Evolutionary conservation across 2,113 vertebrate genomes (phyloP).

Genomic region (Trochalopteron elliotii): DNA sequence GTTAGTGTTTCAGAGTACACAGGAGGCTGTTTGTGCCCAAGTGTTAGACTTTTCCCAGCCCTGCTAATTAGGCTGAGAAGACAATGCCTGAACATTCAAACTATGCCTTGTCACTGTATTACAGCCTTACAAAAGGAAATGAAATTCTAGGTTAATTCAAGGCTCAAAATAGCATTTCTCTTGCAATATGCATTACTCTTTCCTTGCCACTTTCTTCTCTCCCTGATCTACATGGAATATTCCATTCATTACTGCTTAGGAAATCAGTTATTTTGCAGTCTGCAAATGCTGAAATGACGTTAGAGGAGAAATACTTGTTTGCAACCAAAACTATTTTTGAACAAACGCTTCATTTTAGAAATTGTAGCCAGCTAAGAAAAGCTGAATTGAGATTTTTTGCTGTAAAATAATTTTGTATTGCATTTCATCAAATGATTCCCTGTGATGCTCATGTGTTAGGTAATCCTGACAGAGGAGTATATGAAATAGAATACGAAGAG

Average conservation of each 20-base stretch:
- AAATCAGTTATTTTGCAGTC: slow-evolving; percentile 77
- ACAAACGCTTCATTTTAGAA: slow-evolving; percentile 47
- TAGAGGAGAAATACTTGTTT: slow-evolving; percentile 68
- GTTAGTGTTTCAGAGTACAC: background rate
- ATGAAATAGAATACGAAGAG: slow-evolving; percentile 72
- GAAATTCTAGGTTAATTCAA: slow-evolving; percentile 62
- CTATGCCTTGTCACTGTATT: slow-evolving; percentile 27
- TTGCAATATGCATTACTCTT: slow-evolving; percentile 57
- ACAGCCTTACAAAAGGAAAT: slow-evolving; percentile 37
- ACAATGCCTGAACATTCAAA: background rate
- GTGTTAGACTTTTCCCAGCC: background rate
- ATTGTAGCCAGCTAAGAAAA: slow-evolving; percentile 51
- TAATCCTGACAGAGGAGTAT: slow-evolving; percentile 71
- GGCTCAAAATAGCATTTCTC: slow-evolving; percentile 55
- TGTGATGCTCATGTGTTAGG: slow-evolving; percentile 69
- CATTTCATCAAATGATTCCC: slow-evolving; percentile 76
- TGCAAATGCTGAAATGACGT: slow-evolving; percentile 75
- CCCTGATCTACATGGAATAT: slow-evolving; percentile 75
- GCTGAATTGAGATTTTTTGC: slow-evolving; percentile 48
- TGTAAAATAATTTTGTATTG: slow-evolving; percentile 65
- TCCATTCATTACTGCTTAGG: slow-evolving; percentile 78
- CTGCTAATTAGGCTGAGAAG: slow-evolving; percentile 3
- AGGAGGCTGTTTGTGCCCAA: background rate
- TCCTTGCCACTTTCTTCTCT: slow-evolving; percentile 66
- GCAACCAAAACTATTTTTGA: slow-evolving; percentile 52